phyloP scores from a whole-genome alignment of 2,888 invertebrate genomes.

The Lepidocyrtoides sp. region DNA sequence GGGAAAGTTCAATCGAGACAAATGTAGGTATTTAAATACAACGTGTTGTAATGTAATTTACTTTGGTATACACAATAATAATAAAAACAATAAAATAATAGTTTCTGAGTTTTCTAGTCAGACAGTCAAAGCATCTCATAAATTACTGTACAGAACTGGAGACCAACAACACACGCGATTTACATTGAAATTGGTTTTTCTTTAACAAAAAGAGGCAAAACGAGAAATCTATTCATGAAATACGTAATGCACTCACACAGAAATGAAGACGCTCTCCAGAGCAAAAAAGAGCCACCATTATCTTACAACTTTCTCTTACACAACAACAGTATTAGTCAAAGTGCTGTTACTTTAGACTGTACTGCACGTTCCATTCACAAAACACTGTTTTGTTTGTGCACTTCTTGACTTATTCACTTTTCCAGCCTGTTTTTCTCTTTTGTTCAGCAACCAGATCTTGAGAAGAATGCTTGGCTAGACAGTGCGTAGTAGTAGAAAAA shows the following conservation, averaged over 20 bases:
- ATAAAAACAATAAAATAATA: not conserved
- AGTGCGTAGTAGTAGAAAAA: constrained; percentile 26
- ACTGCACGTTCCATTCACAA: constrained; percentile 33
- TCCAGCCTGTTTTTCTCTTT: constrained; percentile 61
- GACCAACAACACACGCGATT: not conserved
- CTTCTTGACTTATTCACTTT: constrained; percentile 74
- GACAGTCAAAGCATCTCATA: not conserved
- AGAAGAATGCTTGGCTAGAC: constrained; percentile 34
- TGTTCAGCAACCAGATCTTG: not conserved
- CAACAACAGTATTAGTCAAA: not conserved
- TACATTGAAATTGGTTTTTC: not conserved
- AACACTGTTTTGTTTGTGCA: constrained; percentile 43
- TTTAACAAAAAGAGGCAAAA: not conserved
- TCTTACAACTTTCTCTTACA: not conserved
- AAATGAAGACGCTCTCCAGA: not conserved
- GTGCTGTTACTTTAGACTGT: not conserved
- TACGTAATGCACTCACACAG: constrained; percentile 11
- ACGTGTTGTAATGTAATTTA: not conserved
- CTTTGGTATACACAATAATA: not conserved
- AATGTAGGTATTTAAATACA: not conserved
- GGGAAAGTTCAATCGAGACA: not conserved
- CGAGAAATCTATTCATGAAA: constrained; percentile 46
- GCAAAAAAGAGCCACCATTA: not conserved
- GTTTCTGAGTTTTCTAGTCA: not conserved
- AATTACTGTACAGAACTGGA: not conserved